Conservation (phyloP, 2,797 vertebrate species). For the Dryobates pubescens region DNA sequence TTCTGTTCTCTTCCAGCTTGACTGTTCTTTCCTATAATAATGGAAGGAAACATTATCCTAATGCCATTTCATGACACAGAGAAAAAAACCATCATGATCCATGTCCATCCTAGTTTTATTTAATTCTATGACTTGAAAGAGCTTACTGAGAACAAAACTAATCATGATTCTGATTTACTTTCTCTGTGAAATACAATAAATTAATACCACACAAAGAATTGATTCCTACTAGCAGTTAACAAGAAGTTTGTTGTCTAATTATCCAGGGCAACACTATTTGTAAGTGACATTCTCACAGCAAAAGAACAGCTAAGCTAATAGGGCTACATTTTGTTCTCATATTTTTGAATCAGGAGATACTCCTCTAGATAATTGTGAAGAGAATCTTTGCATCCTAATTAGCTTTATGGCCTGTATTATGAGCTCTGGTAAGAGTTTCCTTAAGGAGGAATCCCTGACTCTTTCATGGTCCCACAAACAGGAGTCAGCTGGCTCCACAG, state of each 20-base stretch:
- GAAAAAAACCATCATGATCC: neutral
- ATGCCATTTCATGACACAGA: neutral
- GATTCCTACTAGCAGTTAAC: constrained; percentile 3
- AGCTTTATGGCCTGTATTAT: neutral
- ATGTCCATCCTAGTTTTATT: neutral
- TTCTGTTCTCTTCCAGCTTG: neutral
- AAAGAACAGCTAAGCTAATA: neutral
- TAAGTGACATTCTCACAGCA: neutral
- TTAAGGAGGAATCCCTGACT: neutral
- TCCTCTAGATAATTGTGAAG: neutral
- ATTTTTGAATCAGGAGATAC: neutral
- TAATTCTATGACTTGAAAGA: constrained; percentile 7
- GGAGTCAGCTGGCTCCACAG: neutral
- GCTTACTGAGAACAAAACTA: neutral
- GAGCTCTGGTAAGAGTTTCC: neutral
- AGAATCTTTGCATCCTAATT: neutral
- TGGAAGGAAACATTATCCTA: neutral
- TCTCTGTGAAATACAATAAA: constrained; percentile 31
- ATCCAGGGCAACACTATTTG: neutral
- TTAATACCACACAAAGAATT: constrained; percentile 13
- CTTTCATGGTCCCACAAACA: neutral
- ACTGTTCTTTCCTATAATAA: neutral
- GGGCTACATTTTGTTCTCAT: neutral
- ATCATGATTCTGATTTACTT: neutral
- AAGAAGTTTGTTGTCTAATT: constrained; percentile 47